Evolutionary conservation across 2,888 invertebrate species (phyloP), one percentile per base, ranked within the genome.

Genomic region (Dexiosoma caninum): DNA sequence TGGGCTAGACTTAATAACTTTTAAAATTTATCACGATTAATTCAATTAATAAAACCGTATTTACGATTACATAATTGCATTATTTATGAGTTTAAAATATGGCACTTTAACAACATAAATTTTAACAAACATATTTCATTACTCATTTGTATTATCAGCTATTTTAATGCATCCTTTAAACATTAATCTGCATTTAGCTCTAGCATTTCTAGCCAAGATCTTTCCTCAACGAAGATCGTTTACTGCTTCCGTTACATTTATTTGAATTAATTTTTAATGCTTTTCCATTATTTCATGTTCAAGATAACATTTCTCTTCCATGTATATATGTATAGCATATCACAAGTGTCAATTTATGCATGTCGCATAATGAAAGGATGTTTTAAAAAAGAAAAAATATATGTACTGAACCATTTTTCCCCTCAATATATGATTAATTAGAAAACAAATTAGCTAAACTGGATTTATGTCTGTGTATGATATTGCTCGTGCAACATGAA

Each of bases 381-480:
- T 49, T 59, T 40, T n/a, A 44, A 21, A 49, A 40, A 32, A 23
- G 57, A 23, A 57, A 57, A 9, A n/a, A n/a, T n/a, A n/a, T n/a
- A n/a, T 35, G 2, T 27, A 59, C 16, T 57, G 21, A 9, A 35
- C 27, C 9, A 9, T 14, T 46, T 69, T 53, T 23, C 69, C 60
- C 19, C 21, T 60, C 14, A 53, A 69, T 53, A 70, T 57, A 57
- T 77, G 77, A 77, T 77, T 77, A 81, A 77, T 81, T 72, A 81
- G 72, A 81, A 72, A 81, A 69, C 81, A 77, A 81, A 81, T 81
- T 81, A 77, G 69, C 49, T 55, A 64, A 81, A 81, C 77, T 81
- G 77, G 81, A 81, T 77, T 72, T 77, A 67, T 59, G 51, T 37
- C 30, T 72, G 9, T 49, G n/a, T 42, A 16, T 35, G 30, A 6